Evolutionary conservation across 1,140 invertebrate species (phyloP).

Genomic region (Melipona quadrifasciata): DNA sequence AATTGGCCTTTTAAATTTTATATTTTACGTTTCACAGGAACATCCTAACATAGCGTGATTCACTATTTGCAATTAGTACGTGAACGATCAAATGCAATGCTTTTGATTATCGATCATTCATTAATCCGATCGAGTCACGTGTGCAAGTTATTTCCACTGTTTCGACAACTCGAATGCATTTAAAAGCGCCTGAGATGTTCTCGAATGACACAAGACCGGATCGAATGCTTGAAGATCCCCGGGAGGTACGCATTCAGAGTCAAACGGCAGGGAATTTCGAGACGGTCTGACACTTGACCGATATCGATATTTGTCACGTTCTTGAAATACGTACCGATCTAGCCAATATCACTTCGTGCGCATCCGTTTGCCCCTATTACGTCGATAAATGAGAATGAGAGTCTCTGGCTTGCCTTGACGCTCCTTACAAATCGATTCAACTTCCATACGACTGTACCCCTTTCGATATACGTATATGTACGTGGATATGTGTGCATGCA

Average conservation of each 20-base stretch:
- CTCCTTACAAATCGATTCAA: conserved; percentile 78
- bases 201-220: background rate
- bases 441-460: conserved; percentile 63
- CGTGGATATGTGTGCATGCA: background rate
- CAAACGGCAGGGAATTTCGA: conserved; percentile 5
- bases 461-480: background rate
- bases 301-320: conserved; percentile 9
- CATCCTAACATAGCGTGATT: background rate
- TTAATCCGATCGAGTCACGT: background rate
- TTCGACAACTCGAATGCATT: conserved; percentile 5
- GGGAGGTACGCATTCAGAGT: background rate
- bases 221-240: background rate
- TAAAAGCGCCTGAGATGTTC: background rate
- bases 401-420: conserved; percentile 78
- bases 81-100: background rate
- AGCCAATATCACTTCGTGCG: conserved; percentile 1
- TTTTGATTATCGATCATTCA: background rate
- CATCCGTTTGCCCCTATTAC: conserved; percentile 30
- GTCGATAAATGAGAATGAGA: conserved; percentile 71
- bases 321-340: background rate
- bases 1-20: background rate
- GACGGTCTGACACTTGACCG: background rate
- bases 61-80: background rate
- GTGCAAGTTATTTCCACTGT: background rate
- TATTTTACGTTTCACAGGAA: background rate